A percentile compares a stretch with the other conserved stretches of the same genome.
These are phyloP conservation scores for Cranoglanis bouderius DNA, from an alignment of 2,113 vertebrate species.

Conservation along the genomic window DNA sequence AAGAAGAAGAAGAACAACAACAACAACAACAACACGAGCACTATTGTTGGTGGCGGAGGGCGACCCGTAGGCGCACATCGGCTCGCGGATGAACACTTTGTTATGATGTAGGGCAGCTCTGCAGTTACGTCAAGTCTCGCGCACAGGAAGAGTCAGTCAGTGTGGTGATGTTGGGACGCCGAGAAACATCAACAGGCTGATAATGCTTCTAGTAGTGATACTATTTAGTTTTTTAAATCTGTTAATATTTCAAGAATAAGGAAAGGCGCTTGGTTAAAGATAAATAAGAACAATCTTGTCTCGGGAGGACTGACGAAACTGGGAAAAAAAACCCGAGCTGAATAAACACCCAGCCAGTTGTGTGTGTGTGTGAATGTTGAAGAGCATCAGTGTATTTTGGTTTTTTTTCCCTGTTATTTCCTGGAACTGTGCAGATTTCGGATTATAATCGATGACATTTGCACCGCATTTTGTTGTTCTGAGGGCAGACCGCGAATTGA, in stretches of 20 bases:
- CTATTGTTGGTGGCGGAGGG: constrained; percentile 43
- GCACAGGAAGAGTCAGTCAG: background rate
- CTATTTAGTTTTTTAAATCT: background rate
- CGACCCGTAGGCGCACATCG: background rate
- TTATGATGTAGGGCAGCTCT: constrained; percentile 29
- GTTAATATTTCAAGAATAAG: background rate
- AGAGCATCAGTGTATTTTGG: background rate
- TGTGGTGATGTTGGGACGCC: background rate
- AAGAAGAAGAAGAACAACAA: no score
- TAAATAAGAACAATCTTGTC: background rate
- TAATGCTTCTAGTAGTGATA: no score
- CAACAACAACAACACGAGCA: background rate
- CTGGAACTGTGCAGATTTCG: background rate
- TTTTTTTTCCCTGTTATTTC: background rate
- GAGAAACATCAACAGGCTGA: background rate
- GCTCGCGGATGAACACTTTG: constrained; percentile 43
- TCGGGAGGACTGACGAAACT: background rate
- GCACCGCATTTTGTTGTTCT: background rate
- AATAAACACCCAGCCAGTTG: background rate
- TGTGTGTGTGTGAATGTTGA: background rate
- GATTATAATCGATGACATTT: background rate
- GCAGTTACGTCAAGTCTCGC: constrained; percentile 40
- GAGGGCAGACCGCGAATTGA: no score
- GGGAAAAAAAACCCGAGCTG: background rate
- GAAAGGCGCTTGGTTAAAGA: background rate